Percentiles rank a stretch among this genome's conserved stretches.
These are phyloP conservation scores for Chaetorhynchus papuensis DNA, from an alignment of 2,113 vertebrate species.

Conservation along the genomic window DNA sequence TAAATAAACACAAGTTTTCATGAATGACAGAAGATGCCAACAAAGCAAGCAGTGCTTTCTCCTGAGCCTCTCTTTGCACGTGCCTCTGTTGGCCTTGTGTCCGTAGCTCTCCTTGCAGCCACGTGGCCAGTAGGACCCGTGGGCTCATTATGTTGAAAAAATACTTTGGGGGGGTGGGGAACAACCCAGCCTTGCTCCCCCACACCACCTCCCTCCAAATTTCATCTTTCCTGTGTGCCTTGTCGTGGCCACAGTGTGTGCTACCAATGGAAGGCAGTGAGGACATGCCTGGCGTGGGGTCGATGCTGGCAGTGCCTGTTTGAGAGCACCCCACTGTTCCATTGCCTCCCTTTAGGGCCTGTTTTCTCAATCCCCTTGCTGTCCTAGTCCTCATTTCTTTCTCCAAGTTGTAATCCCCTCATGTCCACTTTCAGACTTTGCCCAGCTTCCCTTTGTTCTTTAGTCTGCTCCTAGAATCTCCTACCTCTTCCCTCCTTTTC, in stretches of 20 bases:
- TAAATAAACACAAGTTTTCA: background rate
- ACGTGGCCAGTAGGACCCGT: rapidly evolving
- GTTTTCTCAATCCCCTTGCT: background rate
- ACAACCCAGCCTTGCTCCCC: background rate
- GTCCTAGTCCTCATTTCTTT: background rate
- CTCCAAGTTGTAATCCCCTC: background rate
- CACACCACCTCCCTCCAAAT: background rate
- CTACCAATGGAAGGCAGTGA: background rate
- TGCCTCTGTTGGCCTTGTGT: background rate
- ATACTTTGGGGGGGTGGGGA: background rate
- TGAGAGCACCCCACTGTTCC: background rate
- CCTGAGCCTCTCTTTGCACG: rapidly evolving
- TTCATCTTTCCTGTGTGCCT: background rate
- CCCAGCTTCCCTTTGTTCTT: background rate
- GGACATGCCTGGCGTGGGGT: background rate
- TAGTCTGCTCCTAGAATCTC: background rate
- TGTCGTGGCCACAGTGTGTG: background rate
- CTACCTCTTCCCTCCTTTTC: background rate
- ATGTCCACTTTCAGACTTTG: background rate
- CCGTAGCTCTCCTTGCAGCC: background rate
- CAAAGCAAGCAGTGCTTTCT: background rate
- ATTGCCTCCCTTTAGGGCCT: background rate
- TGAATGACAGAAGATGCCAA: background rate
- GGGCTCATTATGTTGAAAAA: background rate
- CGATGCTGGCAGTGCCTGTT: background rate